A percentile compares a stretch with the other conserved stretches of the same genome.
Conservation (phyloP, 2,797 vertebrate species). For the Morelia viridis region DNA sequence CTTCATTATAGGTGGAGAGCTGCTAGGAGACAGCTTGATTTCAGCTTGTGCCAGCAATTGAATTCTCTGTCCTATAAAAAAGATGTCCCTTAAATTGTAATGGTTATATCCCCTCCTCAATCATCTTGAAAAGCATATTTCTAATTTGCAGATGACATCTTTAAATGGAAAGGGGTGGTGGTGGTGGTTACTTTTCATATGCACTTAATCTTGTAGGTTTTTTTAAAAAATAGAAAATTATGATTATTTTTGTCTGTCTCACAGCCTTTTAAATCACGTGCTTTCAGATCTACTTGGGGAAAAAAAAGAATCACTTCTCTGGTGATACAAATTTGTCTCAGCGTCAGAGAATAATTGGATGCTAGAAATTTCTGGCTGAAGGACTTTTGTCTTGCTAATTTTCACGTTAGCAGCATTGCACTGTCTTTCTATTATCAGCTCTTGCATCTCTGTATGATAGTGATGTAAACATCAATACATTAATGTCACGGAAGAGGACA, state of each 20-base stretch:
- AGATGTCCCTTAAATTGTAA: neutral
- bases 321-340: conserved; percentile 21
- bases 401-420: conserved; percentile 46
- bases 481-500: conserved; percentile 52
- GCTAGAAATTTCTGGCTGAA: conserved; percentile 40
- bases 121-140: neutral
- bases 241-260: conserved; percentile 1
- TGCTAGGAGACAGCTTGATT: conserved; percentile 13
- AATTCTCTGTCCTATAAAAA: neutral
- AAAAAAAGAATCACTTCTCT: neutral
- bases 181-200: neutral
- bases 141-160: neutral
- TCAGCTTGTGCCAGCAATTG: neutral
- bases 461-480: conserved; percentile 67
- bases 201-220: neutral
- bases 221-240: conserved; percentile 11
- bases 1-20: conserved; percentile 6
- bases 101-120: neutral
- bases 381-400: conserved; percentile 47
- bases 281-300: neutral
- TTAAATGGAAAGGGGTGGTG: neutral
- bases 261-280: conserved; percentile 14
- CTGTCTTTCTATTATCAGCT: conserved; percentile 33
- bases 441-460: conserved; percentile 37
- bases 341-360: conserved; percentile 30